Evolutionary conservation across 2,113 vertebrate genomes (phyloP).

Genomic region (Paramisgurnus dabryanus): DNA sequence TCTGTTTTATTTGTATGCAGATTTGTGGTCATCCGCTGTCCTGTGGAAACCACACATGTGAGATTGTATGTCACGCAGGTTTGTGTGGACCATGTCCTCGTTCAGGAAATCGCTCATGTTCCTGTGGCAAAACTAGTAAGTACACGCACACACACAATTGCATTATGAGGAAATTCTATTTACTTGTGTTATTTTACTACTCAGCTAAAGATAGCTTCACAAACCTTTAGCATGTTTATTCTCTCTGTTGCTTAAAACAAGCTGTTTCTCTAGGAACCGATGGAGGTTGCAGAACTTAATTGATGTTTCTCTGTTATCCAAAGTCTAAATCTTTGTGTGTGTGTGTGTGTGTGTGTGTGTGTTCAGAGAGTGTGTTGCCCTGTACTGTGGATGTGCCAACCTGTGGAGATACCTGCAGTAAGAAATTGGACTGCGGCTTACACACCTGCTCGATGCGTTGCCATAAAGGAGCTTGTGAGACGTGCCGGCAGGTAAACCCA

Average conservation of each 20-base stretch:
- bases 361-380: constrained; percentile 83
- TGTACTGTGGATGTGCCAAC: constrained; percentile 92
- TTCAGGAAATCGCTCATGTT: constrained; percentile 87
- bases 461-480: constrained; percentile 92
- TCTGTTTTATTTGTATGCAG: constrained; percentile 63
- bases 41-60: constrained; percentile 94
- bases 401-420: constrained; percentile 94
- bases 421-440: constrained; percentile 85
- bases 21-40: constrained; percentile 81
- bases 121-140: constrained; percentile 90
- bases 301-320: too few species aligned
- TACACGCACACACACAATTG: background rate
- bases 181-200: too few species aligned
- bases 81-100: constrained; percentile 90
- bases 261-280: too few species aligned
- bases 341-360: constrained; percentile 39
- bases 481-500: constrained; percentile 86
- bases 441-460: constrained; percentile 95
- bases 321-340: background rate
- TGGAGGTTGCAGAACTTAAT: too few species aligned
- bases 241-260: too few species aligned
- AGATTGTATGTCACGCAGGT: constrained; percentile 83
- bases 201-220: too few species aligned
- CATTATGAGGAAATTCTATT: background rate
- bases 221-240: too few species aligned